Percentiles rank a stretch among this genome's conserved stretches.
Conservation (phyloP, 1,140 invertebrate species). For the Ctenoplectra terminalis region DNA sequence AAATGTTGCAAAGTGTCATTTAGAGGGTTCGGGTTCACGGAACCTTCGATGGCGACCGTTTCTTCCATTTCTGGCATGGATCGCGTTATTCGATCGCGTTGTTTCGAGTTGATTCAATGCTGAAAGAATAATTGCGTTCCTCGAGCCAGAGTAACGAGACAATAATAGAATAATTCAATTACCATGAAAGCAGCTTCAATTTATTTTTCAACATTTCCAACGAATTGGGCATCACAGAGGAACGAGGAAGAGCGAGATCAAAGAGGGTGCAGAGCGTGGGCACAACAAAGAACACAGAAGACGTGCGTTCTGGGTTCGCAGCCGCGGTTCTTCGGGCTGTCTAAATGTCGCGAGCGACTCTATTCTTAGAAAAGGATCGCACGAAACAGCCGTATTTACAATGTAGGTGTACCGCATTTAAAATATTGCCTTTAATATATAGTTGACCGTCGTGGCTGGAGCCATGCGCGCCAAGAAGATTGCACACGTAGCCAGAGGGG, state of each 20-base stretch:
- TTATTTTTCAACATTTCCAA: background rate
- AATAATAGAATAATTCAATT: background rate
- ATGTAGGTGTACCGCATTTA: constrained; percentile 77
- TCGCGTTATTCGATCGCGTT: no score
- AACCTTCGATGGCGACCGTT: no score
- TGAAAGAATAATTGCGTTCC: no score
- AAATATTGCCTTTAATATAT: constrained; percentile 79
- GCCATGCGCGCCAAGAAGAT: constrained; percentile 57
- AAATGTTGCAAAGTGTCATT: background rate
- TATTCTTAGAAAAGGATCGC: constrained; percentile 77
- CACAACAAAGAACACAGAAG: background rate
- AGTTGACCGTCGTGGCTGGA: constrained; percentile 48
- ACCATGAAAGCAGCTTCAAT: rapidly evolving
- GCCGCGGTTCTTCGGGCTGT: constrained; percentile 23
- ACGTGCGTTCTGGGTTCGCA: background rate
- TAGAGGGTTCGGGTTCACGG: no score
- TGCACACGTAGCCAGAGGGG: constrained; percentile 48
- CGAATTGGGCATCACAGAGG: background rate
- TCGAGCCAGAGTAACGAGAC: background rate
- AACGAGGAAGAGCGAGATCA: background rate
- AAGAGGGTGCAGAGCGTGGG: background rate
- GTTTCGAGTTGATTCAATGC: no score
- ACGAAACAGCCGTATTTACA: constrained; percentile 78
- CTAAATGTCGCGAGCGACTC: constrained; percentile 52
- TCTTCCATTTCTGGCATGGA: no score